Conservation (phyloP, 2,113 vertebrate genomes). For the Lipophrys pholis region DNA sequence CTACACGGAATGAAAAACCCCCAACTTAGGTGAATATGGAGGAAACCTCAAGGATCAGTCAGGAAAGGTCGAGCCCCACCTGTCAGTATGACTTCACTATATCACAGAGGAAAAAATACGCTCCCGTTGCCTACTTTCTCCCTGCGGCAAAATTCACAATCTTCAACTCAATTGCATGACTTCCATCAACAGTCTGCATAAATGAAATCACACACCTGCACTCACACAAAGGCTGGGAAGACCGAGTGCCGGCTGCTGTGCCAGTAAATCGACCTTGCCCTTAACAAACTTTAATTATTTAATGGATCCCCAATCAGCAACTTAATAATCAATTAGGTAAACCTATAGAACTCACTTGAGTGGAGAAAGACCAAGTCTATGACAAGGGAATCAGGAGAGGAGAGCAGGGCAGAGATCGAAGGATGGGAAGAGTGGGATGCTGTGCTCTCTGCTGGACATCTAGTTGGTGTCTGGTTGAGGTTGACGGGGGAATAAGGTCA, state of each 20-base stretch:
- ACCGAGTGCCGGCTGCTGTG: slow-evolving; percentile 27
- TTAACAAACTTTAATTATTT: slow-evolving; percentile 85
- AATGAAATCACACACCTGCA: slow-evolving; percentile 12
- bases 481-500: slow-evolving; percentile 6
- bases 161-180: slow-evolving; percentile 32
- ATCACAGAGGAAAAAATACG: slow-evolving; percentile 6
- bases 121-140: neutral
- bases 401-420: slow-evolving; percentile 14
- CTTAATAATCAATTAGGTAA: slow-evolving; percentile 86
- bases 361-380: slow-evolving; percentile 55
- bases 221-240: slow-evolving; percentile 2
- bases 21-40: slow-evolving; percentile 14
- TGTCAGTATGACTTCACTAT: slow-evolving; percentile 27
- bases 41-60: slow-evolving; percentile 19
- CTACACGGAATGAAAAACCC: neutral
- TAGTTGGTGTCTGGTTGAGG: neutral
- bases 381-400: slow-evolving; percentile 56
- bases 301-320: slow-evolving; percentile 83
- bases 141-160: slow-evolving; percentile 36
- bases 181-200: slow-evolving; percentile 24
- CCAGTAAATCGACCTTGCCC: slow-evolving; percentile 70
- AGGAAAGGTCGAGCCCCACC: slow-evolving; percentile 18
- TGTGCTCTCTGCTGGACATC: neutral
- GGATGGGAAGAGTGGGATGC: neutral
- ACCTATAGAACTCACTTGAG: slow-evolving; percentile 75